Base-by-base conservation (phyloP, 2,113 vertebrate genomes). In the Pyxicephalus adspersus region DNA sequence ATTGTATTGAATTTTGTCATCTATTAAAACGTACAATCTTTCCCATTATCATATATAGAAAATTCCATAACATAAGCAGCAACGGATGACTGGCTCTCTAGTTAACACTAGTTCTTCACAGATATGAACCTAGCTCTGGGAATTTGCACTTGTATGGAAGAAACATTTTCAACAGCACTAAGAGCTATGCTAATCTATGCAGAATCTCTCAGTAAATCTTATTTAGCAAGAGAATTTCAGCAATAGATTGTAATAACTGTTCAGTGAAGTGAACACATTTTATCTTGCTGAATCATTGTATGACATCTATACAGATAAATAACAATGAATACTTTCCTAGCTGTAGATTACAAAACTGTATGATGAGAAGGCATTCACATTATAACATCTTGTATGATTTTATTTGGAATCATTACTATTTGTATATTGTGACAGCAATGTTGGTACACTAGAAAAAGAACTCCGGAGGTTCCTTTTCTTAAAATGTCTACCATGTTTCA, bases 241-340 rank as follows among this genome's bases (percentile, higher is more conserved):
- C 38, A 23, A 76, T 64, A 51, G 28, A 66, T 52, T 77, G 19
- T 17, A 25, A 66, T 57, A 38, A 66, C 50, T 29, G 18, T 17
- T 45, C 26, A 19, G 61, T 54, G 19, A 26, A 23, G 61, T 54
- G 45, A 66, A 57, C 31, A 72, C 9, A 72, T 55, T 29, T 54
- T 28, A 72, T 55, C 68, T 72, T 72, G 68, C 50, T 28, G 50
- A 55, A 72, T 72, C 68, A 54, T 51, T 55, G 4, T 19, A 31
- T 72, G 68, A 72, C 50, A 55, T 55, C 54, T 70, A 54, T 72
- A 72, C 25, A 55, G 51, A 54, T 25, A 72, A 72, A 72, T 70
- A 72, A 72, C 68, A 72, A 55, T 72, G 25, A 55, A 72, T 72
- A 26, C 26, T 72, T 72, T n/a, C 51, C 52, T 5, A 20, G 19